Base-by-base conservation (phyloP, 1,140 invertebrate species). In the Drosophila miranda region DNA sequence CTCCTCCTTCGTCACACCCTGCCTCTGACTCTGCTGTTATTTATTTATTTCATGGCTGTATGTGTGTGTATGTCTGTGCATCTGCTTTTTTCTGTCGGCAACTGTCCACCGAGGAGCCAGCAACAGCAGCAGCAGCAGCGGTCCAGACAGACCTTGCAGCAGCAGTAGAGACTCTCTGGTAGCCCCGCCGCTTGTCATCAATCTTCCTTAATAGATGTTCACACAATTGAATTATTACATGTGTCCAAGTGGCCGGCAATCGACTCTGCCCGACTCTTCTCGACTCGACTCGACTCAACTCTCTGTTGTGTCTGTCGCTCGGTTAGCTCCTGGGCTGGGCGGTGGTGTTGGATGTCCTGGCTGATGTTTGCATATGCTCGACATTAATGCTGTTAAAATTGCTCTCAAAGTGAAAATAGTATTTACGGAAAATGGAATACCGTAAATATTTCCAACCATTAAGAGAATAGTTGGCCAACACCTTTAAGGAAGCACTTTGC, bases 141-240 rank as follows among this genome's bases (percentile, higher is more conserved):
- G 52, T 74, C 70, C 49, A 49, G 49, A 38, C 52, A 70, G 54
- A 49, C 46, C 26, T 51, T 52, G 61, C 63, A 38, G 30, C 28
- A 51, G 30, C 2, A 30, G 50, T 67, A 50, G 58, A 61, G 60
- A 49, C 53, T 11, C 61, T 44, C 66, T 49, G 52, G 19, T 38
- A 46, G 66, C 46, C 61, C 30, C 63, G 56, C 38, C 62, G 78
- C 66, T 70, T 78, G 83, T 87, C 82, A 87, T 87, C 82, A 87
- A 87, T 87, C 82, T 87, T 87, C 83, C 83, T 87, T 87, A 87
- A 87, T 87, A 87, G 82, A 87, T 87, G 83, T 82, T 87, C 82
- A 87, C 82, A 87, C 82, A 87, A 87, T 87, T 87, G 82, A 87
- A 87, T 87, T 87, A 87, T 87, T 87, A 87, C 82, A 86, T 82